phyloP scores from a whole-genome alignment of 2,888 invertebrate species.

The Melipona bicolor region DNA sequence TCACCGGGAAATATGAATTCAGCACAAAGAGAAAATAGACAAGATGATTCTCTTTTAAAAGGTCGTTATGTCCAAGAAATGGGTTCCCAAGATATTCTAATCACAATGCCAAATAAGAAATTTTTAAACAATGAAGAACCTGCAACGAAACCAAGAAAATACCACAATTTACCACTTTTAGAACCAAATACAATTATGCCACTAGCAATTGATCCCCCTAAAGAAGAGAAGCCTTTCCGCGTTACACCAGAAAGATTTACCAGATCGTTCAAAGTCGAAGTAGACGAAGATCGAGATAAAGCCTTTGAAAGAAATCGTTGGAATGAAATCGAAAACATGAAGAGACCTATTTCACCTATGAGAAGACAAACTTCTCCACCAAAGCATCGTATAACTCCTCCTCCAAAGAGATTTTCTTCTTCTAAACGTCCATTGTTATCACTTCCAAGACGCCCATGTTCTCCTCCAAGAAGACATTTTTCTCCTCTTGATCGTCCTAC shows the following conservation, averaged over 20 bases:
- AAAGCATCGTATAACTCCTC: constrained; percentile 43
- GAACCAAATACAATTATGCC: constrained; percentile 69
- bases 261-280: constrained; percentile 41
- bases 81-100: constrained; percentile 74
- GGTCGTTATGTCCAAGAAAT: constrained; percentile 78
- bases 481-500: constrained; percentile 40
- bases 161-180: constrained; percentile 64
- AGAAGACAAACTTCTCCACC: constrained; percentile 55
- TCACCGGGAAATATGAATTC: constrained; percentile 70
- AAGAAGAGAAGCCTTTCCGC: constrained; percentile 18
- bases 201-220: not conserved
- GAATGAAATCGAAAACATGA: constrained; percentile 38
- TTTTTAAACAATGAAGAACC: constrained; percentile 54
- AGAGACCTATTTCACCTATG: constrained; percentile 60
- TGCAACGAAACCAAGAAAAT: constrained; percentile 56
- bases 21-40: constrained; percentile 15
- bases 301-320: constrained; percentile 54
- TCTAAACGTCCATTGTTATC: constrained; percentile 69
- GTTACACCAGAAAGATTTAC: constrained; percentile 36
- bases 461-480: constrained; percentile 66
- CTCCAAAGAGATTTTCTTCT: constrained; percentile 65
- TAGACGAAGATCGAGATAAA: constrained; percentile 55
- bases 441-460: constrained; percentile 60
- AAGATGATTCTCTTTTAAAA: constrained; percentile 60
- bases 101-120: constrained; percentile 75